These are phyloP conservation scores for Lasioglossum marginatum DNA, from an alignment of 2,888 invertebrate species.

Conservation along the genomic window DNA sequence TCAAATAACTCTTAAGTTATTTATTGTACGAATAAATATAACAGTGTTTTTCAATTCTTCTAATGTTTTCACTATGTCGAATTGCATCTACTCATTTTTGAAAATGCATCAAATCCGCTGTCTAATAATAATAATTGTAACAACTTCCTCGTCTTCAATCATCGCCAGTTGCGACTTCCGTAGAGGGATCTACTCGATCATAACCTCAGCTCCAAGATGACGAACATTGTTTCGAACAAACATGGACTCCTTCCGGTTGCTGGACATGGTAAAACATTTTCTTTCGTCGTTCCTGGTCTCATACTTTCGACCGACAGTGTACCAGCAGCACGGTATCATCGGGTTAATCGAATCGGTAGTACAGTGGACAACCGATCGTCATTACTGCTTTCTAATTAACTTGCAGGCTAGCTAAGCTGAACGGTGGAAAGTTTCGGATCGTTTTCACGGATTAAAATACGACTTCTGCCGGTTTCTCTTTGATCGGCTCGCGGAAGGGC, in stretches of 20 bases:
- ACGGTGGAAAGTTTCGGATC: constrained; percentile 11
- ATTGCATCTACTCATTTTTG: too few species aligned
- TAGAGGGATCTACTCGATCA: not conserved
- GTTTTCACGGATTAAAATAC: not conserved
- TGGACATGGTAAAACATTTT: not conserved
- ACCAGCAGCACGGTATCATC: not conserved
- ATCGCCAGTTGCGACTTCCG: too few species aligned
- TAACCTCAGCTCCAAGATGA: not conserved
- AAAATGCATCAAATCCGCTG: too few species aligned
- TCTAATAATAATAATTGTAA: too few species aligned
- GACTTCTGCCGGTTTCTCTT: constrained; percentile 4
- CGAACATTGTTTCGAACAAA: not conserved
- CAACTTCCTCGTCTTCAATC: too few species aligned
- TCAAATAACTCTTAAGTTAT: too few species aligned
- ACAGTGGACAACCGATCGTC: constrained; percentile 2
- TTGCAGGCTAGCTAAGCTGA: not conserved
- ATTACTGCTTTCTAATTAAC: not conserved
- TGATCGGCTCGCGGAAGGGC: not conserved
- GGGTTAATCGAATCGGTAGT: not conserved
- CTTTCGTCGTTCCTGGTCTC: not conserved
- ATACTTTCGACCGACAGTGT: constrained; percentile 1
- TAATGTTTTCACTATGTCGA: too few species aligned
- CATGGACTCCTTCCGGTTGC: not conserved
- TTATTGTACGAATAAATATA: too few species aligned
- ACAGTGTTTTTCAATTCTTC: too few species aligned